phyloP scores from a whole-genome alignment of 1,140 invertebrate species.

The Mamestra configurata region DNA sequence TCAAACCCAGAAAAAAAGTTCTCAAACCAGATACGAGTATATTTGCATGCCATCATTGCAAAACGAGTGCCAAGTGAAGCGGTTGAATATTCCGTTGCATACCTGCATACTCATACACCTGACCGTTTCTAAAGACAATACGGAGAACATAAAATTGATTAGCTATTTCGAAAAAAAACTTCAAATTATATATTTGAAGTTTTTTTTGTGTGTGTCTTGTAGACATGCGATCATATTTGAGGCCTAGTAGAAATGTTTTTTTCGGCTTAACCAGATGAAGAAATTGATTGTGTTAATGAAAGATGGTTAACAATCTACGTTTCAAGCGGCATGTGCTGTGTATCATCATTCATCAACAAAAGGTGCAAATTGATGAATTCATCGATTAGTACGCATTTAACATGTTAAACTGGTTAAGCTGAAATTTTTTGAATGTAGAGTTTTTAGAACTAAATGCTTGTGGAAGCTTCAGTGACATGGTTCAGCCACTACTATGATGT shows the following conservation, averaged over 20 bases:
- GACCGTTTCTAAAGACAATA: background rate
- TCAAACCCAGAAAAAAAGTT: too few species aligned
- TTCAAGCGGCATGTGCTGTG: background rate
- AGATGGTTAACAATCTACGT: background rate
- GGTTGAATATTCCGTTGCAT: background rate
- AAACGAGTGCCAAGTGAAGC: conserved; percentile 3
- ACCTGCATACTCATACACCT: background rate
- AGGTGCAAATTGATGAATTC: conserved; percentile 19
- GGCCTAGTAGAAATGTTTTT: too few species aligned
- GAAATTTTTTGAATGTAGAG: background rate
- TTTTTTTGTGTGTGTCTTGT: too few species aligned
- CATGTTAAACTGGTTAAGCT: background rate
- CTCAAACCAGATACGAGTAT: background rate
- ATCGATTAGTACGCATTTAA: conserved; percentile 4
- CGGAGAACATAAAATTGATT: background rate
- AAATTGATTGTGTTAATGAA: background rate
- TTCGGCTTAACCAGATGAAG: background rate
- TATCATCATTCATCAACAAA: conserved; percentile 16
- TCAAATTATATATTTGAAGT: too few species aligned
- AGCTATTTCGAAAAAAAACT: background rate
- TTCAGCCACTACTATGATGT: too few species aligned
- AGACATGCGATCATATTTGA: background rate
- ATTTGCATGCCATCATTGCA: background rate
- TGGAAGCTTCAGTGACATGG: too few species aligned
- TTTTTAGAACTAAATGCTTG: too few species aligned